Conservation (phyloP, 2,113 vertebrate genomes). For the Phaethornis superciliosus region DNA sequence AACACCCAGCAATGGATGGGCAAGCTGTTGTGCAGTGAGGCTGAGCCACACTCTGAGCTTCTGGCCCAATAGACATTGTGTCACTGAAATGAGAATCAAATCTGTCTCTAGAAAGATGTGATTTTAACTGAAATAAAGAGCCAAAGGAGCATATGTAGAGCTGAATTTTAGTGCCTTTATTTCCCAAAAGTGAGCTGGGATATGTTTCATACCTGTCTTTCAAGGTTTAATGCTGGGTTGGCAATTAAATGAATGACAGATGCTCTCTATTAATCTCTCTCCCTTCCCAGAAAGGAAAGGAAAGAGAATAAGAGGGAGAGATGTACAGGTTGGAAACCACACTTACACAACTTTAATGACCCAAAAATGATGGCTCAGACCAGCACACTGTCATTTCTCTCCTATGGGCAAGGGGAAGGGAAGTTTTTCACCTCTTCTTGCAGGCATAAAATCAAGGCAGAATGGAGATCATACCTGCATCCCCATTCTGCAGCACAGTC, state of each 20-base stretch:
- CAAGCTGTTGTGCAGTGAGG: not conserved
- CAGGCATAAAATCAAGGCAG: not conserved
- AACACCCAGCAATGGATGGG: not conserved
- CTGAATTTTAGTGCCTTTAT: not conserved
- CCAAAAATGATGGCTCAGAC: no score
- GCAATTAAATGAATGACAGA: no score
- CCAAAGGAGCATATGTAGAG: not conserved
- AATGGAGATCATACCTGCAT: rapidly evolving
- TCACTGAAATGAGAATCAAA: not conserved
- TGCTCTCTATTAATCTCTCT: no score
- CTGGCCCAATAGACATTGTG: not conserved
- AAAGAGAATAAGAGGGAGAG: no score
- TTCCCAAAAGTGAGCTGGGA: not conserved
- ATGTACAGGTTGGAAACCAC: no score
- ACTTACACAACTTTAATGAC: no score
- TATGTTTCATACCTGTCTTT: not conserved
- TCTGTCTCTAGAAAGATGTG: not conserved
- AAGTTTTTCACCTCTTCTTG: not conserved
- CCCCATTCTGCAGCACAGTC: not conserved
- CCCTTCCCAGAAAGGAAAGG: no score
- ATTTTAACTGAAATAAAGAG: not conserved
- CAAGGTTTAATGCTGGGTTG: no score
- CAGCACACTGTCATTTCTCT: not conserved
- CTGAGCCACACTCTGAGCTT: not conserved
- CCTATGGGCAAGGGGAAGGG: rapidly evolving